Evolutionary conservation across 2,113 vertebrate species (phyloP).

Genomic region (Thalassarche chlororhynchos): DNA sequence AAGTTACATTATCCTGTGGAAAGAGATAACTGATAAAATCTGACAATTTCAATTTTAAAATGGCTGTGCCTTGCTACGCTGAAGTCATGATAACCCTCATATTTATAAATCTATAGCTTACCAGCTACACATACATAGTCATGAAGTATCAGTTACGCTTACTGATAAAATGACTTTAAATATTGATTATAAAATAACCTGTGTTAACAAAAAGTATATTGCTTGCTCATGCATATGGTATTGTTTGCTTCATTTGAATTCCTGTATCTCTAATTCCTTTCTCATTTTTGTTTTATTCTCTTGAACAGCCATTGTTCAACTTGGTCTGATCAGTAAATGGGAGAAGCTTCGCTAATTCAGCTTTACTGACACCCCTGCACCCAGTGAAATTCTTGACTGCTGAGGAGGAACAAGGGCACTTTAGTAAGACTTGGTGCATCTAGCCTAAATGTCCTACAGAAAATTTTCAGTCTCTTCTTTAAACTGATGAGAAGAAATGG

Average conservation of each 20-base stretch:
- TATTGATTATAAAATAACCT: constrained; percentile 67
- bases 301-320: neutral
- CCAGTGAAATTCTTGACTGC: neutral
- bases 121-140: constrained; percentile 46
- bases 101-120: constrained; percentile 69
- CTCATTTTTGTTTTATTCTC: neutral
- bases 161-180: constrained; percentile 62
- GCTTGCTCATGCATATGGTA: constrained; percentile 6
- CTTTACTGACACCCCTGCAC: neutral
- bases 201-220: constrained; percentile 45
- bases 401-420: neutral
- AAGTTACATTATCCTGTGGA: constrained; percentile 43
- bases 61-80: constrained; percentile 28
- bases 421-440: neutral
- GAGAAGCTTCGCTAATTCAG: neutral
- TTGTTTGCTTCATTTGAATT: constrained; percentile 28
- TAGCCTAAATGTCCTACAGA: neutral
- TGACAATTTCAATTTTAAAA: constrained; percentile 70
- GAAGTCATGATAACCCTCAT: constrained; percentile 48
- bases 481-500: neutral
- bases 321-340: neutral
- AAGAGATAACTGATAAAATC: constrained; percentile 63
- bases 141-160: constrained; percentile 39
- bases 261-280: constrained; percentile 27
- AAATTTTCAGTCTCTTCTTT: neutral